Base-by-base conservation (phyloP, 1,140 invertebrate genomes). In the Drosophila bocki region DNA sequence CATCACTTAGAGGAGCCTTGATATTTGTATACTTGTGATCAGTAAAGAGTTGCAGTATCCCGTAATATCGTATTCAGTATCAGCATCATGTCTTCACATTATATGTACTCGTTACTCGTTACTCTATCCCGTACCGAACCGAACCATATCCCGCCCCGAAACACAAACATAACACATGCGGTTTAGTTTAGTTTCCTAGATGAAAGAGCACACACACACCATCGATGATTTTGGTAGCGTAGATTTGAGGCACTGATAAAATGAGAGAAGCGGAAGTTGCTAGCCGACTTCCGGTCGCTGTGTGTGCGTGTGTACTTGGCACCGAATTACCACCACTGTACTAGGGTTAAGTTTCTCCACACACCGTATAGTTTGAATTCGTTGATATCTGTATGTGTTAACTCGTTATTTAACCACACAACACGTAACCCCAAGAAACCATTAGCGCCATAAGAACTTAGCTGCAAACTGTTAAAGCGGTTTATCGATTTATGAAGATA, bases 341-440 rank as follows among this genome's bases (percentile, higher is more conserved):
- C 37, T 48, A 78, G 71, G 65, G 47, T 60, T 64, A 50, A 56
- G 13, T 17, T 37, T 41, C 47, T 37, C 42, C 37, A 58, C 47
- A 56, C 33, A 39, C 51, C 19, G 15, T 26, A 56, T 57, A 59
- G 59, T 41, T 44, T 44, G 63, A 69, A 39, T 50, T 60, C 48
- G 35, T 78, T 54, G 41, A 22, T 71, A 58, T 70, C 41, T 59
- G 56, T 71, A 70, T 44, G 39, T 47, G 53, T 41, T 63, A 56
- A 63, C 42, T 29, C 35, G 53, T 54, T 35, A 48, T 33, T 32
- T 65, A 61, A 68, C 59, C 75, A 56, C 63, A 68, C 65, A 64
- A 88, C 84, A 90, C 78, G 54, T 79, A 76, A 54, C 70, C 83
- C 79, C 91, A 92, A 92, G 91, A 92, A 92, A 92, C 91, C 91